phyloP scores from a whole-genome alignment of 64 coral and sea anemone genomes.

The Dendronephthya gigantea region DNA sequence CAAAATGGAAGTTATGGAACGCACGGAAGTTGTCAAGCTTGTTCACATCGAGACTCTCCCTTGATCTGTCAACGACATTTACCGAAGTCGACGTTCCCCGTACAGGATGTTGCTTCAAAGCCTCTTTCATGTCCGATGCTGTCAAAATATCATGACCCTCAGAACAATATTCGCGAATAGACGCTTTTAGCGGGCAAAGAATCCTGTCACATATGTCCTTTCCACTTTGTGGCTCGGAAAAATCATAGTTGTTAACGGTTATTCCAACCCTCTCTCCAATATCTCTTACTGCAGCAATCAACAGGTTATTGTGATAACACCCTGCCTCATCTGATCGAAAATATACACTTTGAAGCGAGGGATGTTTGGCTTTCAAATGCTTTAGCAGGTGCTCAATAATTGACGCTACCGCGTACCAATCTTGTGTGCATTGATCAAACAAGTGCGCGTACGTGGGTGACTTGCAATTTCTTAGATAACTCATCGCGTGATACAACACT shows the following conservation, averaged over 20 bases:
- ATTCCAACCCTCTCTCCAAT: conserved; percentile 10
- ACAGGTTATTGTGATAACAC: conserved; percentile 12
- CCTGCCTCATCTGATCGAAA: conserved; percentile 12
- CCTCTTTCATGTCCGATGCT: conserved; percentile 2
- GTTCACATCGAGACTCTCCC: neutral
- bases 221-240: conserved; percentile 9
- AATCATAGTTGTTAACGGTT: neutral
- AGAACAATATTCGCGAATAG: neutral
- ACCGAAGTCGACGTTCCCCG: neutral
- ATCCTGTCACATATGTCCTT: conserved; percentile 9
- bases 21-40: neutral
- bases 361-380: conserved; percentile 5
- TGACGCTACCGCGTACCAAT: conserved; percentile 27
- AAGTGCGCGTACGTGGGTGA: neutral
- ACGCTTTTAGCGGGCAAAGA: neutral
- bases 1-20: neutral
- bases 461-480: conserved; percentile 2
- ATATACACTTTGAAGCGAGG: conserved; percentile 9
- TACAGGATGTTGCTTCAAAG: neutral
- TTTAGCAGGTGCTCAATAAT: conserved; percentile 25
- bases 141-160: conserved; percentile 16
- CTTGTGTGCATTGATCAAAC: neutral
- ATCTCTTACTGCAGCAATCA: conserved; percentile 3
- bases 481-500: conserved; percentile 22
- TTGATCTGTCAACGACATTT: neutral